Base-by-base conservation (phyloP, 2,113 vertebrate species). In the Microcebus lehilahytsara region DNA sequence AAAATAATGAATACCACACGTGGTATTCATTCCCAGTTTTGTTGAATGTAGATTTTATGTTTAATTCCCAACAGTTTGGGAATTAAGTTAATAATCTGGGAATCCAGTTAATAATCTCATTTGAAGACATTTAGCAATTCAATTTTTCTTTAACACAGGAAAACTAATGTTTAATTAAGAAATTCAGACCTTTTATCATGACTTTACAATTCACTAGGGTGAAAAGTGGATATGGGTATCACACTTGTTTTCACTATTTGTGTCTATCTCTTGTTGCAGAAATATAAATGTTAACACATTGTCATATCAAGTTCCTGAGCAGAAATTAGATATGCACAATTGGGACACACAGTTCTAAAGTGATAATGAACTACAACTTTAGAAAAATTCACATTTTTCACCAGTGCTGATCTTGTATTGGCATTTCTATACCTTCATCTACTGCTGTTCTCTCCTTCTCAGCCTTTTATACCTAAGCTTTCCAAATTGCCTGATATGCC, bases 1-100 rank as follows among this genome's bases (percentile, higher is more conserved):
- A 85, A 60, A 12, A 7, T 1, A 22, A 67, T 32, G n/a, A 19
- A 27, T 12, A 16, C 9, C 0, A 0, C 1, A 40, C 6, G 6
- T 22, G 25, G 6, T 22, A 20, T 42, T 42, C 42, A 42, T 58
- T 81, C 64, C 42, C 2, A 81, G 14, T 64, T 93, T 85, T 40
- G 25, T 23, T 69, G 25, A 37, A 62, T 9, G 22, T 20, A 40
- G 32, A 56, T 71, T 92, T 77, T 42, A 56, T 37, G 30, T 23
- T 20, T 30, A 78, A 89, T 78, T 80, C 42, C 77, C 37, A 95
- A 81, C n/a, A n/a, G n/a, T n/a, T n/a, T n/a, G n/a, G n/a, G n/a
- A n/a, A n/a, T n/a, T n/a, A n/a, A n/a, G n/a, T n/a, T n/a, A n/a
- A n/a, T n/a, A n/a, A n/a, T n/a, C n/a, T n/a, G n/a, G n/a, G n/a